These are phyloP conservation scores for Macrophya alboannulata DNA, from an alignment of 2,888 invertebrate species.

Conservation along the genomic window DNA sequence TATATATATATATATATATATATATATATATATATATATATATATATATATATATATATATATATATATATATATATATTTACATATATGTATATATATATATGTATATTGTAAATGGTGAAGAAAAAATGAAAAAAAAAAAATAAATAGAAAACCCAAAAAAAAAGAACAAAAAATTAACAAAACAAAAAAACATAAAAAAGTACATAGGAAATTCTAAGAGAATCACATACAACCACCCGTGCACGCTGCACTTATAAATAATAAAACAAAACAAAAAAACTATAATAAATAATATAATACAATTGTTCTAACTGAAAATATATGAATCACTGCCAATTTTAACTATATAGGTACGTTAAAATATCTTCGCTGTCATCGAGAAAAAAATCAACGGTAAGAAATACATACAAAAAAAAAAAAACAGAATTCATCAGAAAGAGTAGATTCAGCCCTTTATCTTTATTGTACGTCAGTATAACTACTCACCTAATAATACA, in stretches of 20 bases:
- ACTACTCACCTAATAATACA: too few species aligned
- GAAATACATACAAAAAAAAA: too few species aligned
- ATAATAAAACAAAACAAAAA: background rate
- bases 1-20: background rate
- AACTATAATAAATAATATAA: slow-evolving; percentile 9
- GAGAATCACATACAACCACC: background rate
- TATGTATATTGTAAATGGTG: background rate
- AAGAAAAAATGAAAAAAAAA: background rate
- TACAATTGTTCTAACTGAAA: background rate
- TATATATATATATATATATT: background rate
- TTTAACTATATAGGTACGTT: background rate
- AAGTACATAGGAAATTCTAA: background rate
- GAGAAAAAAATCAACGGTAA: background rate
- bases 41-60: too few species aligned
- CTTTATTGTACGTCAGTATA: background rate
- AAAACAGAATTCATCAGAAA: background rate
- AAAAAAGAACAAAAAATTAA: too few species aligned
- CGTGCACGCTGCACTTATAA: background rate
- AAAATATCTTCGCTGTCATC: slow-evolving; percentile 49
- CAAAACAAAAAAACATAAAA: background rate
- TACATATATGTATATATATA: too few species aligned
- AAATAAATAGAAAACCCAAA: background rate
- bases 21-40: too few species aligned
- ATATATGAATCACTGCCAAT: slow-evolving; percentile 53
- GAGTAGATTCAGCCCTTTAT: background rate